Evolutionary conservation across 1,140 invertebrate species (phyloP), one percentile per base, ranked within the genome.

Genomic region (Psilanteris sp.): DNA sequence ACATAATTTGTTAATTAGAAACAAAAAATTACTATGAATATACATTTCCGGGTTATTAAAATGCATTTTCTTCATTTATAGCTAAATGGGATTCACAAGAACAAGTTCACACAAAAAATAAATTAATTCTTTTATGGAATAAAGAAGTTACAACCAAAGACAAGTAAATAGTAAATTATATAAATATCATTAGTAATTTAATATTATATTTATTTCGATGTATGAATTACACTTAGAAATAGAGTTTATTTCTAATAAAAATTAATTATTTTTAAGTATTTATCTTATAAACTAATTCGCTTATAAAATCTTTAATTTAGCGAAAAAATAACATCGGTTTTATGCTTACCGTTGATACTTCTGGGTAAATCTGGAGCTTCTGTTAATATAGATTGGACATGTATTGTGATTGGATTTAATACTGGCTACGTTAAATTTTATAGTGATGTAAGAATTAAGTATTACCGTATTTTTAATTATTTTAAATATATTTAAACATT

Each of bases 361-460:
- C 91, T 94, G 79, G 92, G 92, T 77, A 92, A 92, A 79, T 90
- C 91, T 78, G 91, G 89, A 50, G 90, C 90, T 78, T 89, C 89
- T 14, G 92, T 92, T 79, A 91, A 91, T n/a, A 92, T 94, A 31
- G 97, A 98, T 84, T 98, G 97, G 97, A 97, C 96, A 7, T 97
- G 96, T 86, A 91, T 98, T 66, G 91, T 94, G 64, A 91, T 97
- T 57, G 97, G 97, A 11, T 95, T 97, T 78, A 92, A 91, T 72
- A 93, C 93, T 64, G 97, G 97, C 18, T 92, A 91, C 89, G 89
- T 98, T 20, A 90, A 93, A 67, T 96, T 98, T 88, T 98, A 97
- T 83, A 96, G 95, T 5, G 96, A 94, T 85, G 92, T 93, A 88
- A 27, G n/a, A n/a, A n/a, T n/a, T n/a, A n/a, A n/a, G n/a, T n/a